Conservation (phyloP, 2,113 vertebrate genomes). For the Pelmatolapia mariae region DNA sequence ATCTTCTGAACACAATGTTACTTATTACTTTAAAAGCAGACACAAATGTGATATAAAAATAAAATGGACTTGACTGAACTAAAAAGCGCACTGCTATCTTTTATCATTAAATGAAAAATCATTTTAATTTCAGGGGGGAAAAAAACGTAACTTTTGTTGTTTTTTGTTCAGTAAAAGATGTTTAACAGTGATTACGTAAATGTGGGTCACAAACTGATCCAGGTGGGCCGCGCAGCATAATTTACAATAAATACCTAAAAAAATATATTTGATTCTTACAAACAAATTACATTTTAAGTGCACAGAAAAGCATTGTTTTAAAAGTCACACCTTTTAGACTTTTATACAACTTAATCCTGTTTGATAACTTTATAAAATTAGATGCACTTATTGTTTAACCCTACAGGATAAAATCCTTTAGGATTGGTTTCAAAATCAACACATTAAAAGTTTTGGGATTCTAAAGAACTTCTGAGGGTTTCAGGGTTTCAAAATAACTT, state of each 20-base stretch:
- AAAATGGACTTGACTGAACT: background rate
- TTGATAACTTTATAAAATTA: background rate
- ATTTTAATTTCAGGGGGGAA: background rate
- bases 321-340: background rate
- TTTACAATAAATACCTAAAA: background rate
- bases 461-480: background rate
- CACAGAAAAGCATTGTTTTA: background rate
- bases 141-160: background rate
- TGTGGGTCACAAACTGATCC: background rate
- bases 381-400: background rate
- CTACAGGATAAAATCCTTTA: background rate
- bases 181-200: background rate
- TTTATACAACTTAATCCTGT: background rate
- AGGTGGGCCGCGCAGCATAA: fast-evolving
- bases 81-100: fast-evolving
- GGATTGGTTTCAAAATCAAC: background rate
- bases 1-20: background rate
- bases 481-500: background rate
- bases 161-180: background rate
- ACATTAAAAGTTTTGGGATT: background rate
- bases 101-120: background rate
- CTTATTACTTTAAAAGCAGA: background rate
- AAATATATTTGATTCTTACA: background rate
- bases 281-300: background rate
- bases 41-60: background rate